Conservation (phyloP, 2,113 vertebrate genomes). For the Illadopsis cleaveri region DNA sequence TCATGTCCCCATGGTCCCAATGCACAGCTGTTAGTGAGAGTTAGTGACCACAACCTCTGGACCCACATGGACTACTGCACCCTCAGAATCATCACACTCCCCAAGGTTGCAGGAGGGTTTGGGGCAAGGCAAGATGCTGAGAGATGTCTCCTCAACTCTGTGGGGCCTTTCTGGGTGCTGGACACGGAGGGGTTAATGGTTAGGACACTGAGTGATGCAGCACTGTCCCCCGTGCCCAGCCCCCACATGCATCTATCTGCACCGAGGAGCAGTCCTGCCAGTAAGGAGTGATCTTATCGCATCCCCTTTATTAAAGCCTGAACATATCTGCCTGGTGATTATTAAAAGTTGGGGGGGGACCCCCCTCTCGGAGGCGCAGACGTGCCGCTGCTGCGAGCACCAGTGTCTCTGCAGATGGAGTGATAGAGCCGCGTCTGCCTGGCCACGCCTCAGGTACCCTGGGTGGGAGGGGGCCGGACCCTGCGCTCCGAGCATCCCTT, state of each 20-base stretch:
- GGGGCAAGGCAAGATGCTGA: not conserved
- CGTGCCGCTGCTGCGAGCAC: conserved; percentile 47
- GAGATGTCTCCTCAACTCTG: not conserved
- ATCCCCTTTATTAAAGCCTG: conserved; percentile 70
- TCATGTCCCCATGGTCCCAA: not conserved
- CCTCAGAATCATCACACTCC: not conserved
- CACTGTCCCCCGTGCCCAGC: conserved; percentile 26
- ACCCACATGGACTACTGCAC: fast-evolving
- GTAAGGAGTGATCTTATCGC: conserved; percentile 67
- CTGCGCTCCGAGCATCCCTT: not conserved
- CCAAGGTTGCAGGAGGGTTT: not conserved
- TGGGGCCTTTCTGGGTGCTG: not conserved
- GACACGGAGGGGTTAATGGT: conserved; percentile 42
- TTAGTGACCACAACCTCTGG: not conserved
- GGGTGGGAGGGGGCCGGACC: fast-evolving
- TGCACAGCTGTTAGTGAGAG: not conserved
- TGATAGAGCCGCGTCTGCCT: conserved; percentile 18
- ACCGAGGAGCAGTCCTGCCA: conserved; percentile 64
- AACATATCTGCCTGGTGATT: conserved; percentile 70
- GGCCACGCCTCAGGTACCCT: not conserved
- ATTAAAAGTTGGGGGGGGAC: conserved; percentile 67
- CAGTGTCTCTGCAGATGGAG: conserved; percentile 46
- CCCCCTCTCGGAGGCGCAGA: conserved; percentile 45
- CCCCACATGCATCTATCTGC: conserved; percentile 51
- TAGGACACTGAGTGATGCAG: conserved; percentile 22